Conservation (phyloP, 1,140 invertebrate genomes). For the Danaus melanippus region DNA sequence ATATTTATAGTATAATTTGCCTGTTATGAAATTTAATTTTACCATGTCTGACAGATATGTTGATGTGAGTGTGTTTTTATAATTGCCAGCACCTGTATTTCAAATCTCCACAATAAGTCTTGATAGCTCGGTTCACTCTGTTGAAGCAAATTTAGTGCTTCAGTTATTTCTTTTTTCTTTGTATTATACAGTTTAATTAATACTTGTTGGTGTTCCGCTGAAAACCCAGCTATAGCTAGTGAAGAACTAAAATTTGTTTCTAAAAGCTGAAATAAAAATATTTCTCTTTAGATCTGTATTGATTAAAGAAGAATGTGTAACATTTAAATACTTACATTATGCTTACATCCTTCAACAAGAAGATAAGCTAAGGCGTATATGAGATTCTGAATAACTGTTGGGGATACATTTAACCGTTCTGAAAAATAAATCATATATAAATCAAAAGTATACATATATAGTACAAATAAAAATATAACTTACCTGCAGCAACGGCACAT, state of each 20-base stretch:
- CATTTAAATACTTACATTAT: slow-evolving; percentile 48
- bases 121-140: slow-evolving; percentile 51
- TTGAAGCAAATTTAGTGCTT: slow-evolving; percentile 42
- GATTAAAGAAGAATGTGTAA: no score
- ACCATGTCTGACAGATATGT: neutral
- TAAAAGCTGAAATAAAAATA: slow-evolving; percentile 46
- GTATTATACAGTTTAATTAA: slow-evolving; percentile 52
- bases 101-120: slow-evolving; percentile 58
- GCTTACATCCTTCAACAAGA: slow-evolving; percentile 55
- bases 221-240: slow-evolving; percentile 54
- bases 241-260: slow-evolving; percentile 57
- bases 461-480: slow-evolving; percentile 5
- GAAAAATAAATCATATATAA: slow-evolving; percentile 19
- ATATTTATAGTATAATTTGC: slow-evolving; percentile 6
- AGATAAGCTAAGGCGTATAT: slow-evolving; percentile 58
- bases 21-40: neutral
- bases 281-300: neutral
- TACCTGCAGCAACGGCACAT: slow-evolving; percentile 73
- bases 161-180: slow-evolving; percentile 48
- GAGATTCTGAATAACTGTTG: slow-evolving; percentile 43
- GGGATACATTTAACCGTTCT: slow-evolving; percentile 50
- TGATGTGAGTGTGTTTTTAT: neutral
- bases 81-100: slow-evolving; percentile 45
- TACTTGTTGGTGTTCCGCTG: slow-evolving; percentile 51
- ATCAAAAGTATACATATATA: neutral